Base-by-base conservation (phyloP, 2,888 invertebrate genomes). In the Drosophila kanekoi region DNA sequence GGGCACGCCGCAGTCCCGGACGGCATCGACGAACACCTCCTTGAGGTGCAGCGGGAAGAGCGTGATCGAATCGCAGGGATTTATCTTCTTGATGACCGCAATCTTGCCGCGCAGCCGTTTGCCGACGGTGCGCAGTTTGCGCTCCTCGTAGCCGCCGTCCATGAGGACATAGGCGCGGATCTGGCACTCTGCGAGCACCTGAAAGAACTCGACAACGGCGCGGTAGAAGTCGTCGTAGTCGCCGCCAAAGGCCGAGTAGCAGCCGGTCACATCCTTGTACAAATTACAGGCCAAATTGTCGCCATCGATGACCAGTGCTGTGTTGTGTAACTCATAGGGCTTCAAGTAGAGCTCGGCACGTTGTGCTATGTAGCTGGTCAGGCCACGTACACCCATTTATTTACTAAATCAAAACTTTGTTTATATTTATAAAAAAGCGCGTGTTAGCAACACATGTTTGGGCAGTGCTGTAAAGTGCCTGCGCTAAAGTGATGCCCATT, bases 351-450 rank as follows among this genome's bases (percentile, higher is more conserved):
- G 91, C 70, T 95, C 93, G 32, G 95, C 94, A 83, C 95, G 94
- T 70, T 93, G 93, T 35, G 94, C 94, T 69, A 97, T 95, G 80
- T 95, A 97, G 0, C 96, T 96, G 13, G 97, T 97, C 64, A 98
- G 93, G 40, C 98, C 98, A 58, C 95, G 94, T 6, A 98, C 96
- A 10, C 98, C 98, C 98, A 98, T 96, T 69, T 52, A n/a, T 44
- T 58, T 5, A 4, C 11, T 16, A 13, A 28, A 28, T 8, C 28
- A 28, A 28, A 0, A 3, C 9, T 81, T 67, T 82, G 61, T 71
- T 72, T 82, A 58, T 69, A 40, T 64, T 49, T 67, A 32, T 18
- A 11, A 47, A 51, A 61, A 58, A 64, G 49, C 61, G 78, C 78
- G 81, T 78, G 87, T 51, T 62, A 14, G n/a, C 35, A 40, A 49